A percentile compares a stretch with the other conserved stretches of the same genome.
These are phyloP conservation scores for Tapirus terrestris DNA, from an alignment of 2,113 vertebrate genomes.

Conservation along the genomic window DNA sequence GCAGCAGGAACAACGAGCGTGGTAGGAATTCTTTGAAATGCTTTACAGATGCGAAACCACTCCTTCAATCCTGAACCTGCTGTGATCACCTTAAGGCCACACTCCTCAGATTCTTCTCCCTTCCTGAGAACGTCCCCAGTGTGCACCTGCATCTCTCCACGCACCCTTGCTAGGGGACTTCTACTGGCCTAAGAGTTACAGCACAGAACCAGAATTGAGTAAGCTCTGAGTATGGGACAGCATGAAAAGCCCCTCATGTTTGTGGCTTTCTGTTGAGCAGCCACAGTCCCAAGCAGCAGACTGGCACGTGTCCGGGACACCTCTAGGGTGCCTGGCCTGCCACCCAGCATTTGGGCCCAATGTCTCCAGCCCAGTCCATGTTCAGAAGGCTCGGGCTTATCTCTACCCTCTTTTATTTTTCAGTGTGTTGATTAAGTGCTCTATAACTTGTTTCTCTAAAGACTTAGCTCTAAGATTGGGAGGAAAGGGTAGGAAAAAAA, in stretches of 20 bases:
- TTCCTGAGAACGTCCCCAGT: fast-evolving
- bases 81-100: neutral
- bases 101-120: neutral
- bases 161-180: neutral
- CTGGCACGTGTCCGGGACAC: neutral
- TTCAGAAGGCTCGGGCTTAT: neutral
- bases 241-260: neutral
- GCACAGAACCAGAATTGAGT: neutral
- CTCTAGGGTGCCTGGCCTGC: neutral
- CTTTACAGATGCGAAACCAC: neutral
- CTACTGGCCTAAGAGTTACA: fast-evolving
- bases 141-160: neutral
- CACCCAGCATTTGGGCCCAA: neutral
- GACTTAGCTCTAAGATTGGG: neutral
- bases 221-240: neutral
- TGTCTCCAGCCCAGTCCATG: neutral
- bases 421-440: neutral
- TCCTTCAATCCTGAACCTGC: neutral
- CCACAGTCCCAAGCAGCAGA: no score
- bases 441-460: neutral
- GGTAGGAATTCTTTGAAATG: neutral
- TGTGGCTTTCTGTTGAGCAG: neutral
- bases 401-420: neutral
- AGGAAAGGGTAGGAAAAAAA: neutral
- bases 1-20: neutral